These are phyloP conservation scores for Lepidocyrtinus sp. DNA, from an alignment of 2,888 invertebrate genomes.

Conservation along the genomic window DNA sequence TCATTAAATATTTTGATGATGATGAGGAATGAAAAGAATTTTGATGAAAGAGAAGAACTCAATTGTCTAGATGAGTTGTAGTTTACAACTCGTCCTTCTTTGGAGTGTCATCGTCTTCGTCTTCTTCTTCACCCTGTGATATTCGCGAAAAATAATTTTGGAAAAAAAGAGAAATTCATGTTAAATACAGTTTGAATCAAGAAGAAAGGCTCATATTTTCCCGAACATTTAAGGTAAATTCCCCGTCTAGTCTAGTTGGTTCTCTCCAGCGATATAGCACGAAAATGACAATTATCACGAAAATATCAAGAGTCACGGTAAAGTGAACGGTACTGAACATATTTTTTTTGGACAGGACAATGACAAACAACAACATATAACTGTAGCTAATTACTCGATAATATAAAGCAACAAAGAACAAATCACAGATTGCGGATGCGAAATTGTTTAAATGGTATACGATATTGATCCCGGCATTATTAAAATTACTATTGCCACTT, in stretches of 20 bases:
- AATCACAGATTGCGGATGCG: too few species aligned
- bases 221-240: slow-evolving; percentile 73
- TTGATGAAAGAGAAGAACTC: slow-evolving; percentile 15
- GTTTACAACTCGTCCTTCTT: slow-evolving; percentile 86
- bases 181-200: too few species aligned
- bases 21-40: slow-evolving; percentile 16
- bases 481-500: too few species aligned
- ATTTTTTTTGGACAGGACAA: too few species aligned
- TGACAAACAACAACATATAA: too few species aligned
- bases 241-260: slow-evolving; percentile 67
- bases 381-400: too few species aligned
- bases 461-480: too few species aligned
- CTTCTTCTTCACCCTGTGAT: slow-evolving; percentile 77
- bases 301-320: too few species aligned
- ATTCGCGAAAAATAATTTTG: neutral
- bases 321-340: too few species aligned
- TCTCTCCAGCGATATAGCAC: slow-evolving; percentile 24
- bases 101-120: slow-evolving; percentile 82
- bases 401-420: too few species aligned
- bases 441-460: too few species aligned
- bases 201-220: slow-evolving; percentile 72
- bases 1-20: neutral
- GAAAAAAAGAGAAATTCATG: neutral
- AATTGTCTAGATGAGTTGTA: slow-evolving; percentile 7
- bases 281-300: too few species aligned